phyloP scores from a whole-genome alignment of 2,797 vertebrate species.

The Squalus acanthias region DNA sequence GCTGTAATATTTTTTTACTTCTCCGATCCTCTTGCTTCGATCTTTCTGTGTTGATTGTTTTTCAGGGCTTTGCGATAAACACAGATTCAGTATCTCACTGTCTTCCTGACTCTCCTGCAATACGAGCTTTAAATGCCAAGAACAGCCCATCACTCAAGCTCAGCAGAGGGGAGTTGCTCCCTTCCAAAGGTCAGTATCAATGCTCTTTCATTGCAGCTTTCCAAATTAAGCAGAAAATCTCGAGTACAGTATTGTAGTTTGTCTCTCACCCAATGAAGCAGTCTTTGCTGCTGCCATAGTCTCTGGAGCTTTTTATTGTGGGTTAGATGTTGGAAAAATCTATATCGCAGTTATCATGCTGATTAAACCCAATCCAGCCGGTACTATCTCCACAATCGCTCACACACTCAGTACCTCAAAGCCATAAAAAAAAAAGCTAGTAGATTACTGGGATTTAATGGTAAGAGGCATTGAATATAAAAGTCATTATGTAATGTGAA shows the following conservation, averaged over 20 bases:
- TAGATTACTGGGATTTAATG: neutral
- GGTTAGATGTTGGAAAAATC: neutral
- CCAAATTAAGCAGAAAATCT: constrained; percentile 53
- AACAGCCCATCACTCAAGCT: neutral
- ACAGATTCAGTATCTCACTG: neutral
- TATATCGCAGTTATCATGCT: neutral
- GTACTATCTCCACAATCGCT: neutral
- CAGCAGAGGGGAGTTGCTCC: neutral
- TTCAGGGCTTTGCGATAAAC: constrained; percentile 18
- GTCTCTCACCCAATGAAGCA: neutral
- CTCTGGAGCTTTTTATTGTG: neutral
- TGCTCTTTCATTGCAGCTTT: neutral
- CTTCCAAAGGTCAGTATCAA: constrained; percentile 13
- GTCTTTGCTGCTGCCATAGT: neutral
- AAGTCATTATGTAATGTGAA: neutral
- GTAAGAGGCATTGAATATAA: neutral
- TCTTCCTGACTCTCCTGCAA: neutral
- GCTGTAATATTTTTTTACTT: neutral
- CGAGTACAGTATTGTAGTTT: constrained; percentile 43
- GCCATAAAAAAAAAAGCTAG: neutral
- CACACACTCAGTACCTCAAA: neutral
- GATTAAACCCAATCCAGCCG: neutral
- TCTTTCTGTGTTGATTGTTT: constrained; percentile 8
- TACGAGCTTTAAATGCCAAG: neutral
- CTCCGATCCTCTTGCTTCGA: neutral